These are phyloP conservation scores for Polydesmus complanatus DNA, from an alignment of 2,888 invertebrate species.

Conservation along the genomic window DNA sequence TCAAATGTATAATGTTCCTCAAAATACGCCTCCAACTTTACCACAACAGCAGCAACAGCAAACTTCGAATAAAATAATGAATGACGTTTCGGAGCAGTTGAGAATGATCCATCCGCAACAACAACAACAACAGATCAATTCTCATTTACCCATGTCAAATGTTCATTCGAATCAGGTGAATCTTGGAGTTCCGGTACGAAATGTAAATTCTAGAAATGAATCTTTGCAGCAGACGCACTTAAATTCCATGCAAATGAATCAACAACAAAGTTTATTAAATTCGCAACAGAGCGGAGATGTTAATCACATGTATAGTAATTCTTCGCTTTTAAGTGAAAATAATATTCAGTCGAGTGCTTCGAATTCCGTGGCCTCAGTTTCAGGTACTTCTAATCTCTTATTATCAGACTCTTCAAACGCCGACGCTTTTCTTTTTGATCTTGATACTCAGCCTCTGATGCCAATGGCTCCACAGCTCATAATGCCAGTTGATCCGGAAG, in stretches of 20 bases:
- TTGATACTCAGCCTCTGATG: background rate
- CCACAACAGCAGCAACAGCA: constrained; percentile 20
- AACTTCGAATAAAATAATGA: constrained; percentile 7
- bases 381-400: background rate
- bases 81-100: constrained; percentile 23
- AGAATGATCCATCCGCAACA: constrained; percentile 23
- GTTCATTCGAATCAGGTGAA: background rate
- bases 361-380: background rate
- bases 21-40: background rate
- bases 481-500: background rate
- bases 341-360: background rate
- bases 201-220: background rate
- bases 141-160: background rate
- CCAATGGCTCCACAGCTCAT: background rate
- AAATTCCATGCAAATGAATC: background rate
- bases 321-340: background rate
- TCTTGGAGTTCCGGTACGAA: background rate
- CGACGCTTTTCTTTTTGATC: background rate
- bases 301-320: background rate
- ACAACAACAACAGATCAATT: constrained; percentile 6
- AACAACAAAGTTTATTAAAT: constrained; percentile 1
- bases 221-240: constrained; percentile 2
- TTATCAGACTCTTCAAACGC: background rate
- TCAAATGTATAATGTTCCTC: background rate
- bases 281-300: background rate